Evolutionary conservation across 2,797 vertebrate genomes (phyloP), one percentile per base, ranked within the genome.

Genomic region (Chelonia mydas): DNA sequence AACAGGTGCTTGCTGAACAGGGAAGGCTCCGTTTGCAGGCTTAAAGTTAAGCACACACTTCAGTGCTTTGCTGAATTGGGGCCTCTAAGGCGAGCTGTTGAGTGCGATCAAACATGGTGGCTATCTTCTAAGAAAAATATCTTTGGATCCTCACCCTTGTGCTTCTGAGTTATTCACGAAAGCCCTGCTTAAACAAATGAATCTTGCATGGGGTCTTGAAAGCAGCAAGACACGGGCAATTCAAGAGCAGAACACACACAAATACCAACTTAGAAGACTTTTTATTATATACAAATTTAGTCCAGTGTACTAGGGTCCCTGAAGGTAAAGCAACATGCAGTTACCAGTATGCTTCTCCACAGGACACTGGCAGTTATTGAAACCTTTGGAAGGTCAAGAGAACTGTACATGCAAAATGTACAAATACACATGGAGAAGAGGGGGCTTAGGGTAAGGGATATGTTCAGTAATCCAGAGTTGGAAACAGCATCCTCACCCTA

Each of bases 401-500:
- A 55, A 28, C 9, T 6, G 80, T 2, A 28, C 31, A 41, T 3
- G 41, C 33, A 47, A 85, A 57, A 13, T 23, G 57, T 3, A 23
- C 33, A 47, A 50, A 25, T 0, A 54, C 61, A 47, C 81, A 53
- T 76, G 31, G 12, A 33, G 49, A 45, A 27, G 5, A 2, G 9
- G 72, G 28, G 41, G 27, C 79, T 47, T 54, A 45, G 47, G 54
- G 27, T 92, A n/a, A n/a, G 7, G 41, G 21, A 21, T 68, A 25
- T 3, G 1, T 37, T 68, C 17, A 2, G 7, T 16, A 13, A 72
- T 47, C 8, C 68, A 47, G 59, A 15, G 65, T 27, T 61, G 45
- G 7, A 0, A 2, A 76, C 33, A 0, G 27, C 33, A 28, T 31
- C 21, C 2, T 0, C 0, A 2, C 3, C 49, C 7, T 1, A 6